These are phyloP conservation scores for Caerostris extrusa DNA, from an alignment of 1,140 invertebrate genomes.

Conservation along the genomic window DNA sequence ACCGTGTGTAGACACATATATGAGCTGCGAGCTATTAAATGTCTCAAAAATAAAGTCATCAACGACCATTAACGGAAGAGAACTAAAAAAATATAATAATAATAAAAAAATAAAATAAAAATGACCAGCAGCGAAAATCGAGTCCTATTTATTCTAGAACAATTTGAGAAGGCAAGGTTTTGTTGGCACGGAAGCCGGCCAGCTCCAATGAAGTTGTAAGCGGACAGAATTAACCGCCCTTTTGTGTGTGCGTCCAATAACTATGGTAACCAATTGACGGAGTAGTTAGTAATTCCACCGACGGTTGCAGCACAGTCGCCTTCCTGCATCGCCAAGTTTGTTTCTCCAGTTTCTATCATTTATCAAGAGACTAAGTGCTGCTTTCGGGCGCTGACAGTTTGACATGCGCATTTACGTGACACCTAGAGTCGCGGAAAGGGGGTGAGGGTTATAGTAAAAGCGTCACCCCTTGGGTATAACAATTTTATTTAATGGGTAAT, in stretches of 20 bases:
- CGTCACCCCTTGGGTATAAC: neutral
- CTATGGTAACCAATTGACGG: constrained; percentile 71
- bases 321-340: constrained; percentile 58
- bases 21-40: constrained; percentile 50
- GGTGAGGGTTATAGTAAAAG: neutral
- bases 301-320: constrained; percentile 33
- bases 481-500: constrained; percentile 37
- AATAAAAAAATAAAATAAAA: too few species aligned
- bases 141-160: constrained; percentile 63
- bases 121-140: neutral
- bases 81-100: constrained; percentile 5
- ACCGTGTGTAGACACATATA: constrained; percentile 46
- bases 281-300: constrained; percentile 70
- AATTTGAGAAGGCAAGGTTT: constrained; percentile 40
- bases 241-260: constrained; percentile 62
- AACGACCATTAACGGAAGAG: constrained; percentile 61
- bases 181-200: constrained; percentile 26
- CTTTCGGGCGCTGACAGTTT: constrained; percentile 53
- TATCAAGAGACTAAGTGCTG: constrained; percentile 60
- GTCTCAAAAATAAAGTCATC: constrained; percentile 67
- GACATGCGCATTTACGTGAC: constrained; percentile 74
- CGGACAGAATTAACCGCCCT: constrained; percentile 52
- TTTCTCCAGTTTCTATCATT: constrained; percentile 54
- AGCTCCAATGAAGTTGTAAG: constrained; percentile 68
- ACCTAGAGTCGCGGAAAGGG: neutral